phyloP scores from a whole-genome alignment of 2,113 vertebrate species.

The Anoura caudifer region DNA sequence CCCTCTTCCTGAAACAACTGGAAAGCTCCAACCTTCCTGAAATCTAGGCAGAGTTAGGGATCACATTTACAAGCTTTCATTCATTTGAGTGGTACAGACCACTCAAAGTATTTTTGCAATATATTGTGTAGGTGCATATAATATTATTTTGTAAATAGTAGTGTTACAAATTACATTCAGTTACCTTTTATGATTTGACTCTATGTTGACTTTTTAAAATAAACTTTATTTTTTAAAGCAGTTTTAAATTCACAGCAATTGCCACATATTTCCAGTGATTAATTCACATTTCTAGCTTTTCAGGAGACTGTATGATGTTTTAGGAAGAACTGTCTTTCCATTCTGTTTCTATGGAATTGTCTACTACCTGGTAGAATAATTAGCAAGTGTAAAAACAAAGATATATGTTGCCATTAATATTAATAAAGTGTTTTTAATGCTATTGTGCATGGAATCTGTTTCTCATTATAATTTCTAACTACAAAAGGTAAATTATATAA shows the following conservation, averaged over 20 bases:
- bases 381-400: not conserved
- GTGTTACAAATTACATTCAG: not conserved
- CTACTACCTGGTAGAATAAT: not conserved
- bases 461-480: not conserved
- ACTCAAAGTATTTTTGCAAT: not conserved
- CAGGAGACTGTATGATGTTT: not conserved
- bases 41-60: not conserved
- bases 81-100: not conserved
- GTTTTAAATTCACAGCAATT: not conserved
- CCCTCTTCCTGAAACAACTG: not conserved
- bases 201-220: not conserved
- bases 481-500: not conserved
- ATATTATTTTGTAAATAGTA: not conserved
- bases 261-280: not conserved
- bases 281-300: not conserved
- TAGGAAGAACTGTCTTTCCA: not conserved
- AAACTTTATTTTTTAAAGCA: not conserved
- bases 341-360: not conserved
- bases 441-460: not conserved
- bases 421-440: not conserved
- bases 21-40: not conserved
- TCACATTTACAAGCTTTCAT: not conserved
- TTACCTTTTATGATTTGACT: not conserved
- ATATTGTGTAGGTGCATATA: not conserved
- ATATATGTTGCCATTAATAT: not conserved